These are phyloP conservation scores for Hypotaenidia okinawae DNA, from an alignment of 2,797 vertebrate species.

Conservation along the genomic window DNA sequence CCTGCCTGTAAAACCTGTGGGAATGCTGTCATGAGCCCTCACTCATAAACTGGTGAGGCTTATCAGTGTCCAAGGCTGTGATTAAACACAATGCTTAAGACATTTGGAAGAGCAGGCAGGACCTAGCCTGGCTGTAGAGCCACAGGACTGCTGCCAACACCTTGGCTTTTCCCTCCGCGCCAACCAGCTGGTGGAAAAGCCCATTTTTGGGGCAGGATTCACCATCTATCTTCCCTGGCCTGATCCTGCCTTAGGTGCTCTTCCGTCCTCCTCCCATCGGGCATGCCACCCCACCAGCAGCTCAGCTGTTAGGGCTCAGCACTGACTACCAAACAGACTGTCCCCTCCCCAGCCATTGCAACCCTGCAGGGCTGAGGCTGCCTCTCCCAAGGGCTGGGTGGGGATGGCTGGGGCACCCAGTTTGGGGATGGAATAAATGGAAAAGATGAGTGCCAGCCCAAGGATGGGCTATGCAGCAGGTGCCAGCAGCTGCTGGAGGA, in stretches of 20 bases:
- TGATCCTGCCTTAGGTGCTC: background rate
- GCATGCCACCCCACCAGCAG: background rate
- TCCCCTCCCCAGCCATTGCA: background rate
- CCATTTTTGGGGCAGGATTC: background rate
- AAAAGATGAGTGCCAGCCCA: background rate
- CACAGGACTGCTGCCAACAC: background rate
- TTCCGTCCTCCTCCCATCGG: background rate
- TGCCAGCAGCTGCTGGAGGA: background rate
- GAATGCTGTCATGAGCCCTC: fast-evolving
- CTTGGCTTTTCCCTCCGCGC: fast-evolving
- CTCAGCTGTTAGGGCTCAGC: background rate
- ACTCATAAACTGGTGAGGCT: fast-evolving
- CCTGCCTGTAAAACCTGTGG: background rate
- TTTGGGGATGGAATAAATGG: background rate
- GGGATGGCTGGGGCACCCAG: background rate
- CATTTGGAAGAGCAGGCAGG: background rate
- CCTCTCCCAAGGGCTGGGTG: background rate
- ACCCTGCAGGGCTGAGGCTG: background rate
- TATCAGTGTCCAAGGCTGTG: fast-evolving
- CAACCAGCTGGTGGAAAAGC: background rate
- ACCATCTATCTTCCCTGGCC: fast-evolving
- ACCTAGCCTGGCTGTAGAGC: background rate
- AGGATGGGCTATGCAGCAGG: no score
- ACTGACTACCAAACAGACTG: fast-evolving
- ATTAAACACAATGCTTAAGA: fast-evolving